phyloP scores from a whole-genome alignment of 2,113 vertebrate genomes.

The Jaculus jaculus region DNA sequence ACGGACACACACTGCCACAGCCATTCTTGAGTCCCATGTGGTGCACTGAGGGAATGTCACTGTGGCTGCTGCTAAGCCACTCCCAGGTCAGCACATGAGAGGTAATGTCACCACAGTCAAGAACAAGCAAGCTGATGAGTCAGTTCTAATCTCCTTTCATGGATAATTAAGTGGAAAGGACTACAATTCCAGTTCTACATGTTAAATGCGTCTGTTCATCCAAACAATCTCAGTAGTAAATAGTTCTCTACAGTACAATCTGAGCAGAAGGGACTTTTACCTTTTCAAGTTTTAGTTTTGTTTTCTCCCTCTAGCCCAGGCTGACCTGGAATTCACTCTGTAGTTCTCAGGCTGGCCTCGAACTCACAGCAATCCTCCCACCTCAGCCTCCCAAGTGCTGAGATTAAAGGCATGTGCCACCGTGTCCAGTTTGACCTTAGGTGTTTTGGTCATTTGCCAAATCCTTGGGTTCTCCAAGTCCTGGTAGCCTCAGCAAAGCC shows the following conservation, averaged over 20 bases:
- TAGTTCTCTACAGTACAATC: neutral
- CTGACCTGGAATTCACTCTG: neutral
- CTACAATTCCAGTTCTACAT: neutral
- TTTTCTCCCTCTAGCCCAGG: neutral
- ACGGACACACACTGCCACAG: neutral
- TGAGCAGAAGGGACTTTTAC: neutral
- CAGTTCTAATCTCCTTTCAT: neutral
- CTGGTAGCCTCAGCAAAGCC: neutral
- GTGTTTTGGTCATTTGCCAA: neutral
- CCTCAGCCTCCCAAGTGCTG: neutral
- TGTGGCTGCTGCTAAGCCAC: neutral
- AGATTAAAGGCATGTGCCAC: neutral
- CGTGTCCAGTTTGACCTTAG: neutral
- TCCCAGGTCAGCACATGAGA: neutral
- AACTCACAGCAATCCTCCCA: neutral
- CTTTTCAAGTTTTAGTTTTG: no score
- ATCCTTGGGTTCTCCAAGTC: neutral
- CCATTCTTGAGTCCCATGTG: rapidly evolving
- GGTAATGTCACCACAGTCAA: neutral
- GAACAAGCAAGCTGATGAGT: constrained; percentile 15
- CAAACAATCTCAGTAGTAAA: neutral
- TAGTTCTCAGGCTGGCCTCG: no score
- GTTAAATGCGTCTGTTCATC: neutral
- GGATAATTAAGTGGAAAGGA: constrained; percentile 23
- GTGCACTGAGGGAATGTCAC: neutral